Conservation (phyloP, 2,888 invertebrate species). For the Ctena decussata region DNA sequence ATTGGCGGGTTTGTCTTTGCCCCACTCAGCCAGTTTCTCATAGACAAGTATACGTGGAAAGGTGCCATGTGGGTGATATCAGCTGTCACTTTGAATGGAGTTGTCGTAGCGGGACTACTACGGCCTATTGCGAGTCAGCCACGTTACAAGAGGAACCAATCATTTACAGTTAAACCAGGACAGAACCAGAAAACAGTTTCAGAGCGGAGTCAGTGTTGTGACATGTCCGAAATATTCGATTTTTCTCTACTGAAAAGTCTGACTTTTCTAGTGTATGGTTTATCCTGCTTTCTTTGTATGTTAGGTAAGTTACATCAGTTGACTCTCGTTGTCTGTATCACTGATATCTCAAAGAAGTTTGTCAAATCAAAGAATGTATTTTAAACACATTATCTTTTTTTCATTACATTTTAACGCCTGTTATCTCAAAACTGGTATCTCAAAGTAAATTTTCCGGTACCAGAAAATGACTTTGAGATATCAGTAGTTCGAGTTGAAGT, state of each 20-base stretch:
- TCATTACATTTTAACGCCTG: too few species aligned
- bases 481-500: too few species aligned
- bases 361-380: too few species aligned
- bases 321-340: too few species aligned
- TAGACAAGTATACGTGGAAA: conserved; percentile 91
- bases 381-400: too few species aligned
- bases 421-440: too few species aligned
- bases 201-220: conserved; percentile 27
- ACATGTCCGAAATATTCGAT: conserved; percentile 89
- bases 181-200: too few species aligned
- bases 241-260: conserved; percentile 94
- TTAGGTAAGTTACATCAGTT: conserved; percentile 83
- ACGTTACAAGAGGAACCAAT: too few species aligned
- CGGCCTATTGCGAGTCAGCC: conserved; percentile 90
- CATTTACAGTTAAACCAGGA: too few species aligned
- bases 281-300: conserved; percentile 83
- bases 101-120: conserved; percentile 93
- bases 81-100: conserved; percentile 93
- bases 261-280: conserved; percentile 90
- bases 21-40: conserved; percentile 91
- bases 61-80: conserved; percentile 92
- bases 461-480: too few species aligned
- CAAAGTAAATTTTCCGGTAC: too few species aligned
- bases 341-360: too few species aligned
- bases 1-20: conserved; percentile 96